Percentiles rank a stretch among this genome's conserved stretches.
Evolutionary conservation across 2,113 vertebrate genomes (phyloP).

Genomic region (Pitta sordida): DNA sequence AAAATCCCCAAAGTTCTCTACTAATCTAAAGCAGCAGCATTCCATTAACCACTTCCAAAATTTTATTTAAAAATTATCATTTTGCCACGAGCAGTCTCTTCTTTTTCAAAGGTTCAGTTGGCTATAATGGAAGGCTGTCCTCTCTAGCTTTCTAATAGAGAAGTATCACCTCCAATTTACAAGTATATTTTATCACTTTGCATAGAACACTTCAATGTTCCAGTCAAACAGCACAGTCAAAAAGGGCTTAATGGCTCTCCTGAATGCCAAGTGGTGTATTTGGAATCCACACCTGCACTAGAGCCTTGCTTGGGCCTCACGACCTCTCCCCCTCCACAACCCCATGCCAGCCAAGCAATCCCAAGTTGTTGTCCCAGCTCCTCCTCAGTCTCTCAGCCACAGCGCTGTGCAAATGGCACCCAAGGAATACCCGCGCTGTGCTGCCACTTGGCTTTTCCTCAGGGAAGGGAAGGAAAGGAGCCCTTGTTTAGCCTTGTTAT

Average conservation of each 20-base stretch:
- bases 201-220: background rate
- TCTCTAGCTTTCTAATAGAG: background rate
- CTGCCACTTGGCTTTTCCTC: background rate
- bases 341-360: background rate
- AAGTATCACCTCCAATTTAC: background rate
- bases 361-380: fast-evolving
- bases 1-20: background rate
- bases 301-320: background rate
- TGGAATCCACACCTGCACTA: fast-evolving
- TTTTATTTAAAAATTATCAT: background rate
- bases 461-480: background rate
- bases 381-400: background rate
- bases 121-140: background rate
- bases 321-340: background rate
- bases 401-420: fast-evolving
- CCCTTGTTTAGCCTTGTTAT: fast-evolving
- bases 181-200: background rate
- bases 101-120: background rate
- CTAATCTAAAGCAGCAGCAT: background rate
- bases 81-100: background rate
- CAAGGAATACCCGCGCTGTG: fast-evolving
- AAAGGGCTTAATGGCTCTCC: background rate
- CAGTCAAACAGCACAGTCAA: no score
- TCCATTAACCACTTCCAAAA: background rate
- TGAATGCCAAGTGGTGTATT: background rate